Conservation (phyloP, 2,113 vertebrate genomes). For the Clarias macrocephalus region DNA sequence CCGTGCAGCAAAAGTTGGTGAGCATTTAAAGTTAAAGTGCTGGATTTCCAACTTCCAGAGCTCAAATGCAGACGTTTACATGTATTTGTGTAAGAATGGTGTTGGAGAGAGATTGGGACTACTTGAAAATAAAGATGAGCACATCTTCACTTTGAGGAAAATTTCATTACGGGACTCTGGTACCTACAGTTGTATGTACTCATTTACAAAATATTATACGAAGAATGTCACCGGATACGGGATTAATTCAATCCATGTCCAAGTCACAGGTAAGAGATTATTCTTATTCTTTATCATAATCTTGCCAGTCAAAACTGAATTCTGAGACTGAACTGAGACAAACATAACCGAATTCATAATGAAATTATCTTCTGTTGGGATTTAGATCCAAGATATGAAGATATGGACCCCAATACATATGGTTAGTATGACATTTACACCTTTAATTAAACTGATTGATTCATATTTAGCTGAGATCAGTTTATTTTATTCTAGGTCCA, state of each 20-base stretch:
- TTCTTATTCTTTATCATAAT: too few relatives aligned
- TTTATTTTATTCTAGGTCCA: too few relatives aligned
- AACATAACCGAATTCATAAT: too few relatives aligned
- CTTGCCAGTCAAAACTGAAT: too few relatives aligned
- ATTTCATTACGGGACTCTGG: slow-evolving; percentile 6
- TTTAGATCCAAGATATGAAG: too few relatives aligned
- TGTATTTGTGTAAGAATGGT: slow-evolving; percentile 39
- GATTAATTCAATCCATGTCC: background rate
- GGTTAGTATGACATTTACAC: too few relatives aligned
- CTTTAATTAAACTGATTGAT: too few relatives aligned
- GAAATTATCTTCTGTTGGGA: too few relatives aligned
- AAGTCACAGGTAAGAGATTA: background rate
- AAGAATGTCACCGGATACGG: background rate
- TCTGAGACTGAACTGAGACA: too few relatives aligned
- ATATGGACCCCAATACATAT: too few relatives aligned
- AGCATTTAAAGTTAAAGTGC: background rate
- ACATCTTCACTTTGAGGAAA: background rate
- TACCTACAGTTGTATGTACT: background rate
- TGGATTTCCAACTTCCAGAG: background rate
- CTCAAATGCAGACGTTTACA: background rate
- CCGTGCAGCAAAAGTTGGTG: background rate
- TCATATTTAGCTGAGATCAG: too few relatives aligned
- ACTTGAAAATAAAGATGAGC: background rate
- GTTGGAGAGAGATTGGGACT: background rate
- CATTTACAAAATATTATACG: background rate